Evolutionary conservation across 1,140 invertebrate species (phyloP).

Genomic region (Epicauta chinensis): DNA sequence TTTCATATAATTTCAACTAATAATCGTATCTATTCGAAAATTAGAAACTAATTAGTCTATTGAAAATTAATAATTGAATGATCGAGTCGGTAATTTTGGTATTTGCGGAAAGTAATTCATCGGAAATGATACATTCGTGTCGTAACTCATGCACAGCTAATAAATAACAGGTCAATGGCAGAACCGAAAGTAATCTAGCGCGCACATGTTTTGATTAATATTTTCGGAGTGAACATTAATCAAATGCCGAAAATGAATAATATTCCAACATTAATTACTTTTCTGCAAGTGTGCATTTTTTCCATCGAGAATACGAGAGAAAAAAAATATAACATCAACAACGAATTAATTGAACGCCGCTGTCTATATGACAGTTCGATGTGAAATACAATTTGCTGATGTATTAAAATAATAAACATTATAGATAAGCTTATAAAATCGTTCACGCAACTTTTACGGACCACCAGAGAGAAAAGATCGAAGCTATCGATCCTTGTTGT

Average conservation of each 20-base stretch:
- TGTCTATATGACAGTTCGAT: too few species aligned
- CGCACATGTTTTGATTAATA: conserved; percentile 30
- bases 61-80: conserved; percentile 13
- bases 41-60: conserved; percentile 11
- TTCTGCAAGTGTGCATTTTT: conserved; percentile 23
- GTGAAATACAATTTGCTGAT: too few species aligned
- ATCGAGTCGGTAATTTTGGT: conserved; percentile 2
- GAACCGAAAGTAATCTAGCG: conserved; percentile 25
- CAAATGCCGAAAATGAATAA: conserved; percentile 26
- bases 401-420: too few species aligned
- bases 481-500: too few species aligned
- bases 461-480: too few species aligned
- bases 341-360: too few species aligned
- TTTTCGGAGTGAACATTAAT: conserved; percentile 29
- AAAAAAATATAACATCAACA: too few species aligned
- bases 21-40: too few species aligned
- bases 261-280: conserved; percentile 22
- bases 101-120: conserved; percentile 17
- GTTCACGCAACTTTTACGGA: too few species aligned
- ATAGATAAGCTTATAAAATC: too few species aligned
- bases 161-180: conserved; percentile 25
- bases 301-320: not conserved
- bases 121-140: conserved; percentile 16
- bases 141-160: conserved; percentile 22
- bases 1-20: too few species aligned